Conservation (phyloP, 2,113 vertebrate species). For the Oryzias melastigma region DNA sequence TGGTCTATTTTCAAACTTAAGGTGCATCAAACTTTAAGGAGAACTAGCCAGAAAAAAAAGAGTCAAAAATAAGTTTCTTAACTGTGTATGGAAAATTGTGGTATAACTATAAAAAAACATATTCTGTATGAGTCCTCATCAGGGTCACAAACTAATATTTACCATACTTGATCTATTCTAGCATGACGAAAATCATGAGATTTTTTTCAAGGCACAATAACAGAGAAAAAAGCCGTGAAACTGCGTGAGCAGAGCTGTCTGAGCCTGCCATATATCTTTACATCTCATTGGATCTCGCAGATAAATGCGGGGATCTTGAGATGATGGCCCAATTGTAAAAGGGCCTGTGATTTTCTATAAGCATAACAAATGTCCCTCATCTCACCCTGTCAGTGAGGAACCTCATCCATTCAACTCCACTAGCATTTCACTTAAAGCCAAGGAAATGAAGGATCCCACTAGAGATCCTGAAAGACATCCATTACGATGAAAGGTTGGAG, state of each 20-base stretch:
- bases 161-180: slow-evolving; percentile 3
- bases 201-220: slow-evolving; percentile 41
- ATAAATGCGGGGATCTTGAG: slow-evolving; percentile 40
- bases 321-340: slow-evolving; percentile 47
- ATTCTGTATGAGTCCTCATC: no score
- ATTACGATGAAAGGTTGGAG: slow-evolving; percentile 46
- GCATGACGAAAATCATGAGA: slow-evolving; percentile 23
- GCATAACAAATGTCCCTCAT: slow-evolving; percentile 57
- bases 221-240: slow-evolving; percentile 39
- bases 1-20: no score
- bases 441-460: slow-evolving; percentile 57
- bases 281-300: slow-evolving; percentile 39
- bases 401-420: slow-evolving; percentile 51
- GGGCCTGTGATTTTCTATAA: slow-evolving; percentile 35
- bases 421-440: slow-evolving; percentile 51
- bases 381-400: slow-evolving; percentile 33
- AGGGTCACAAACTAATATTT: not conserved
- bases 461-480: slow-evolving; percentile 57
- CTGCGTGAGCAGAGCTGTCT: slow-evolving; percentile 45
- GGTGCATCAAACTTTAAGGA: no score
- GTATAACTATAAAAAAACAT: no score
- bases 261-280: slow-evolving; percentile 49
- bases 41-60: no score
- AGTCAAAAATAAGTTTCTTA: no score
- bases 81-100: no score